phyloP scores from a whole-genome alignment of 2,113 vertebrate genomes.

The Axis porcinus region DNA sequence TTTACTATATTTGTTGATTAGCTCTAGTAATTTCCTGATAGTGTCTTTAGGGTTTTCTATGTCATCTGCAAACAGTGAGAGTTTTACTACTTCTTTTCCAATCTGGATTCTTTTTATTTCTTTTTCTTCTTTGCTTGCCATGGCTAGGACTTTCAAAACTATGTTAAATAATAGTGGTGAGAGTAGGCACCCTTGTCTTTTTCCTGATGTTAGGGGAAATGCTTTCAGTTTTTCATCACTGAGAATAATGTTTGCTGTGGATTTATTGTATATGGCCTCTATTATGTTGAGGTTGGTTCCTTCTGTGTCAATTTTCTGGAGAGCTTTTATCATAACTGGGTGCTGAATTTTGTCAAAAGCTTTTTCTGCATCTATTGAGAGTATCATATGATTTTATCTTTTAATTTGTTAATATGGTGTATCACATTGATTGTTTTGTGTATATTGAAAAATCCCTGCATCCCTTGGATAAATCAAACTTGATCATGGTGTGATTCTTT shows the following conservation, averaged over 20 bases:
- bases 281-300: not conserved
- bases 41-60: not conserved
- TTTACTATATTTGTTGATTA: not conserved
- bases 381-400: not conserved
- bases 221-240: not conserved
- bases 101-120: not conserved
- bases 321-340: not conserved
- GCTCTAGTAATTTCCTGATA: not conserved
- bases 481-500: not conserved
- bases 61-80: not conserved
- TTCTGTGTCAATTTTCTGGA: not conserved
- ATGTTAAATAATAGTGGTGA: not conserved
- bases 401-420: not conserved
- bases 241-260: not conserved
- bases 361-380: not conserved
- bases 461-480: not conserved
- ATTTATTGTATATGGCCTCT: not conserved
- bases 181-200: not conserved
- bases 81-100: not conserved
- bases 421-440: not conserved
- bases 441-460: not conserved
- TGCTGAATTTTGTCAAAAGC: not conserved
- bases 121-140: not conserved
- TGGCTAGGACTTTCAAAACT: not conserved
- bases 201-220: not conserved